Evolutionary conservation across 2,888 invertebrate genomes (phyloP), one percentile per base, ranked within the genome.

Genomic region (Drosophila macrospina): DNA sequence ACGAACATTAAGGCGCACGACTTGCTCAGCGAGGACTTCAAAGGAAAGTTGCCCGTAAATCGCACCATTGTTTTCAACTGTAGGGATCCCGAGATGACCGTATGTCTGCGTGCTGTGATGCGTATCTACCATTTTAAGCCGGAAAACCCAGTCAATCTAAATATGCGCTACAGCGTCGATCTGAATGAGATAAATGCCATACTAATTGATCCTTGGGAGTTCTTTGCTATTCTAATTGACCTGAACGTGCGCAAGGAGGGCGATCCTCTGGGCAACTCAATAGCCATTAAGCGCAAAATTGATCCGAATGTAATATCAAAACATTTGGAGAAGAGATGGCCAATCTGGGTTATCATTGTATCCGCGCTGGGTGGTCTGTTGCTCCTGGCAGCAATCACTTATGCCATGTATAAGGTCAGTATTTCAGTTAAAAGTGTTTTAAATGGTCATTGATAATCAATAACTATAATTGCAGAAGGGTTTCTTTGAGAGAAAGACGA

Each of bases 401-500:
- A 93, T 24, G 91, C 77, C 55, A 88, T 93, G 78, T 91, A 92
- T 44, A 91, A 84, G 88, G 92, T 92, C 47, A 61, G 82, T 64
- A 16, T 0, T 28, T 44, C 1, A 5, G 6, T 11, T 11, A 7
- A 16, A 11, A 11, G 11, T 7, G 5, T 28, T 8, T 0, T 11
- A 11, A 13, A n/a, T n/a, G n/a, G n/a, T n/a, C n/a, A n/a, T 1
- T 6, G 13, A 15, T 32, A 3, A 15, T 16, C 36, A 16, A 16
- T n/a, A 10, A 28, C 2, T 10, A 7, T 1, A 6, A n/a, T 48
- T 52, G 0, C 8, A 93, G 93, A 74, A 90, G 67, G 93, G 93
- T 52, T 93, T 93, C 90, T 93, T 93, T 71, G 91, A 92, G 57
- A 91, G 93, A 44, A 80, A 89, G 15, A 92, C 90, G 60, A 93